A percentile compares a stretch with the other conserved stretches of the same genome.
phyloP scores from a whole-genome alignment of 2,797 vertebrate species.

The Botia almorhae region DNA sequence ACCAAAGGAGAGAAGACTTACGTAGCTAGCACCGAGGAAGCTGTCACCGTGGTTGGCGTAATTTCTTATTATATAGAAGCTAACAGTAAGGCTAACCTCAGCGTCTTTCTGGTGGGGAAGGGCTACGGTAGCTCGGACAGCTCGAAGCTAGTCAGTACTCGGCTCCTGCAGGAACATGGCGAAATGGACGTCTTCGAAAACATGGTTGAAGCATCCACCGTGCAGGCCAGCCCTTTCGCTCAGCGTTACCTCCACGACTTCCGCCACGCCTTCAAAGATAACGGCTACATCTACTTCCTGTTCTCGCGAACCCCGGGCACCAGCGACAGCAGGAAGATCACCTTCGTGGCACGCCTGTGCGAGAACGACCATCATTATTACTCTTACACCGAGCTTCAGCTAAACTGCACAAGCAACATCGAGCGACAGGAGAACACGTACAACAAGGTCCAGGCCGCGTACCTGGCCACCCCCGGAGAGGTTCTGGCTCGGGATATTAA shows the following conservation, averaged over 20 bases:
- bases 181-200: slow-evolving; percentile 89
- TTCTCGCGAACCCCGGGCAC: slow-evolving; percentile 86
- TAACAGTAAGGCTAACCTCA: slow-evolving; percentile 51
- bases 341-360: slow-evolving; percentile 88
- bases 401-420: slow-evolving; percentile 77
- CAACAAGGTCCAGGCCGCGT: slow-evolving; percentile 75
- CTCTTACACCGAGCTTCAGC: slow-evolving; percentile 94
- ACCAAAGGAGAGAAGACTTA: slow-evolving; percentile 92
- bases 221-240: slow-evolving; percentile 85
- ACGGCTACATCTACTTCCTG: slow-evolving; percentile 87
- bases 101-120: slow-evolving; percentile 91
- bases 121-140: slow-evolving; percentile 89
- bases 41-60: slow-evolving; percentile 88
- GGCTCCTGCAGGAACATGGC: slow-evolving; percentile 78
- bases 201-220: slow-evolving; percentile 87
- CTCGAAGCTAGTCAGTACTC: slow-evolving; percentile 92
- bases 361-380: slow-evolving; percentile 86
- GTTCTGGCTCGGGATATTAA: slow-evolving; percentile 66
- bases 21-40: slow-evolving; percentile 88
- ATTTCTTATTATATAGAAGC: slow-evolving; percentile 74
- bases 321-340: slow-evolving; percentile 83
- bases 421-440: slow-evolving; percentile 60
- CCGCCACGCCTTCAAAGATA: slow-evolving; percentile 86
- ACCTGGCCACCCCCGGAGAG: slow-evolving; percentile 65
- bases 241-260: slow-evolving; percentile 86